These are phyloP conservation scores for Laticauda colubrina DNA, from an alignment of 2,113 vertebrate genomes.

Conservation along the genomic window DNA sequence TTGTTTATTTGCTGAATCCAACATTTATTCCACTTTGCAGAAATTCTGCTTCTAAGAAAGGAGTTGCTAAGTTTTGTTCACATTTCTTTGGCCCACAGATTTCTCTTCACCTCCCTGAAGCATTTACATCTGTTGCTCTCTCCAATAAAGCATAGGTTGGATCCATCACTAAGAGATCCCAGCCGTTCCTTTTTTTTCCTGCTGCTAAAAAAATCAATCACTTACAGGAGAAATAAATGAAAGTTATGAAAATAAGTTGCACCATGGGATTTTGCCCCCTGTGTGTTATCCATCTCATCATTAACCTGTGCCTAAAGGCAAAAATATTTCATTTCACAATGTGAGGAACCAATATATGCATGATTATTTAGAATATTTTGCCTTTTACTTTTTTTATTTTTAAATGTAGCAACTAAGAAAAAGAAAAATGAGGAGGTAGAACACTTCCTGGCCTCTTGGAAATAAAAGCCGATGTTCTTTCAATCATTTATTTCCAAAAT, in stretches of 20 bases:
- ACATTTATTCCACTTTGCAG: background rate
- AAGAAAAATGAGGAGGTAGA: background rate
- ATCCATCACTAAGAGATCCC: background rate
- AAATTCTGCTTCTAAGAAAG: background rate
- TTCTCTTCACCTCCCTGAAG: background rate
- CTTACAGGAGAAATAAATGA: conserved; percentile 30
- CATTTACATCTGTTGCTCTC: background rate
- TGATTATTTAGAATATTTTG: background rate
- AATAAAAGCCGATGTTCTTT: background rate
- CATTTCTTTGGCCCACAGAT: background rate
- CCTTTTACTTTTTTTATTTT: conserved; percentile 5
- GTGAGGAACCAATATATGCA: conserved; percentile 5
- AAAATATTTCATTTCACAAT: conserved; percentile 12
- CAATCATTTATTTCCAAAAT: background rate
- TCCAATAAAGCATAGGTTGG: conserved; percentile 2
- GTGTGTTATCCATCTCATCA: conserved; percentile 24
- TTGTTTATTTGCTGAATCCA: background rate
- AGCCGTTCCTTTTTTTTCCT: background rate
- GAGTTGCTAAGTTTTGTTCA: background rate
- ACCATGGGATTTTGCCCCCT: background rate
- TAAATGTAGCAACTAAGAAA: conserved; percentile 14
- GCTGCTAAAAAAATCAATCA: conserved; percentile 23
- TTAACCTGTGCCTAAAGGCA: conserved; percentile 24
- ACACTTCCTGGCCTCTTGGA: background rate
- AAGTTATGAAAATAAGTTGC: conserved; percentile 37